Percentiles rank a stretch among this genome's conserved stretches.
Evolutionary conservation across 2,888 invertebrate species (phyloP).

Genomic region (Sphaerophoria rueppellii): DNA sequence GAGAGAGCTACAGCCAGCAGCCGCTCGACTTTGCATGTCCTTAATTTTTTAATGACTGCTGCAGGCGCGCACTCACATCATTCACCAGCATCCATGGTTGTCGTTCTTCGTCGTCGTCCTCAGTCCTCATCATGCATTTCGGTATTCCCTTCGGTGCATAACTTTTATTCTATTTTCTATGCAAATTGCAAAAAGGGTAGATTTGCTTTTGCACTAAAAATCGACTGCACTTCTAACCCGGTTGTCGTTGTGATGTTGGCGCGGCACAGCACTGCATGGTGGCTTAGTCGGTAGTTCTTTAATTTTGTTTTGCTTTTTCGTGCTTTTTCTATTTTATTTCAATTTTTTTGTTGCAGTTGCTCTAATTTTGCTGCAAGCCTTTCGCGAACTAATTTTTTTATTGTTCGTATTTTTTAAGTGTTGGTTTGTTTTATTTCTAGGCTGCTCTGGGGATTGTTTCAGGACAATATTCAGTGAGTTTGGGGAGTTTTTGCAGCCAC

Average conservation of each 20-base stretch:
- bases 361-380: slow-evolving; percentile 67
- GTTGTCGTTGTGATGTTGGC: not conserved
- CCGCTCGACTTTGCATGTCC: slow-evolving; percentile 72
- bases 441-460: slow-evolving; percentile 20
- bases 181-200: slow-evolving; percentile 36
- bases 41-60: slow-evolving; percentile 73
- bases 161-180: slow-evolving; percentile 27
- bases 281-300: slow-evolving; percentile 26
- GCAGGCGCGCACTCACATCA: slow-evolving; percentile 72
- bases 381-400: slow-evolving; percentile 48
- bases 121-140: slow-evolving; percentile 16
- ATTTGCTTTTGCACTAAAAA: slow-evolving; percentile 15
- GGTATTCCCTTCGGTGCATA: slow-evolving; percentile 14
- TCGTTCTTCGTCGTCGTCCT: no score
- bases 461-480: slow-evolving; percentile 63
- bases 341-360: slow-evolving; percentile 34
- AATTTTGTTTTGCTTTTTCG: slow-evolving; percentile 27
- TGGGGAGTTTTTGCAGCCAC: slow-evolving; percentile 33
- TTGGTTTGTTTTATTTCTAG: slow-evolving; percentile 3
- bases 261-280: no score
- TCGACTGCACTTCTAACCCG: slow-evolving; percentile 33
- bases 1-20: slow-evolving; percentile 42
- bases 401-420: slow-evolving; percentile 15
- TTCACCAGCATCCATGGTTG: slow-evolving; percentile 39
- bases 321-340: slow-evolving; percentile 24